Conservation (phyloP, 2,888 invertebrate species). For the Drosophila anomalipes region DNA sequence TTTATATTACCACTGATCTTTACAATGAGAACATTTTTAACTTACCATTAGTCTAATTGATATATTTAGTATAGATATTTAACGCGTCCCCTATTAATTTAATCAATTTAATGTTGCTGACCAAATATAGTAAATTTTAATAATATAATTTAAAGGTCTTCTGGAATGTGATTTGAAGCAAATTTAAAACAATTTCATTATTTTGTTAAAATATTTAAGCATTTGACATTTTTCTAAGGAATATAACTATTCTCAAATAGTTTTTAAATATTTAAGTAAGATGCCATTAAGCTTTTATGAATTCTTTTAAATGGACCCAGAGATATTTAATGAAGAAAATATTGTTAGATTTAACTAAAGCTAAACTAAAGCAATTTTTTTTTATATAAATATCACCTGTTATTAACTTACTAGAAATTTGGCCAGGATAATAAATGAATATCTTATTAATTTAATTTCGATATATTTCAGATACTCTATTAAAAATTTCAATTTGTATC, state of each 20-base stretch:
- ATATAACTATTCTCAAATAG: neutral
- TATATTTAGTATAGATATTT: neutral
- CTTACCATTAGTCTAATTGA: neutral
- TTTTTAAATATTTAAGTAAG: neutral
- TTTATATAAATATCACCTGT: neutral
- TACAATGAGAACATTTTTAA: neutral
- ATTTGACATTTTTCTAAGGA: neutral
- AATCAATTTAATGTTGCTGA: neutral
- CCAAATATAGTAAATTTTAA: neutral
- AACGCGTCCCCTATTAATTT: neutral
- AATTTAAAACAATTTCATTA: neutral
- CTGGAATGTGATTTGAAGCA: neutral
- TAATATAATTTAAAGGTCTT: neutral
- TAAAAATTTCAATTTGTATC: neutral
- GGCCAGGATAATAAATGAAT: neutral
- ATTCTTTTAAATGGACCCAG: neutral
- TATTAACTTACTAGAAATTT: neutral
- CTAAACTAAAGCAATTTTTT: too few relatives aligned
- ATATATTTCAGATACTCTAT: neutral
- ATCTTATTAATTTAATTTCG: neutral
- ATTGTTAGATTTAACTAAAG: rapidly evolving
- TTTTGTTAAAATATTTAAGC: neutral
- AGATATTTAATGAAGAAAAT: neutral
- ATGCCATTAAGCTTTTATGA: rapidly evolving
- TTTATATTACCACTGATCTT: neutral